Evolutionary conservation across 1,140 invertebrate species (phyloP), one percentile per base, ranked within the genome.

Genomic region (Ostrea edulis): DNA sequence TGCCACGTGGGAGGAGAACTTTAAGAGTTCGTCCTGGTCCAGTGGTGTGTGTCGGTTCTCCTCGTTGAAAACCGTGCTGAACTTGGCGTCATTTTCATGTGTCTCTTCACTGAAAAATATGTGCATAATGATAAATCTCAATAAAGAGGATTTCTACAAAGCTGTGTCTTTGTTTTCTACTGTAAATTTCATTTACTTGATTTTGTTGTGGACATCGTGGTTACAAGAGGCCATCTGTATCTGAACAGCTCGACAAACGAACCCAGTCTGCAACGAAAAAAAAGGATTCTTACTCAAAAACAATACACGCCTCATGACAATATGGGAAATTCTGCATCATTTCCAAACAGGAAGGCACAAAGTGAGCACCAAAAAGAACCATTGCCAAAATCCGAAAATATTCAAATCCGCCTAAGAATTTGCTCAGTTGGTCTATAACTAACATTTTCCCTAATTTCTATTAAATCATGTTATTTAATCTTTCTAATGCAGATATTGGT

Each of bases 191-290:
- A 81, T 52, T 22, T 87, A 91, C 90, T 68, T 82, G 14, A 87
- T 62, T n/a, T 87, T 65, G 11, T 89, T 44, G 8, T 85, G 55
- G 55, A 71, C 85, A 22, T 81, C 84, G 11, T 89, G 87, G 12
- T 90, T 85, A 54, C 82, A 85, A 4, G 52, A 62, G 1, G 52
- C 35, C n/a, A 91, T 58, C 29, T 90, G 35, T 81, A 90, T 91
- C 20, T 82, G 65, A 14, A 90, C 86, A 2, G 90, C 88, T 86
- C 86, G 90, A 52, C 89, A 88, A 55, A 91, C 85, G 77, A 91
- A 90, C 14, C 88, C 89, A 83, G 89, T 89, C 90, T 91, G 86
- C 29, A 90, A 87, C n/a, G 55, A 58, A 86, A 82, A 58, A 82
- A 14, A 54, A n/a, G 20, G 14, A n/a, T n/a, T 62, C 35, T 44